phyloP scores from a whole-genome alignment of 2,888 invertebrate genomes.

The Neocrepidodera transversa region DNA sequence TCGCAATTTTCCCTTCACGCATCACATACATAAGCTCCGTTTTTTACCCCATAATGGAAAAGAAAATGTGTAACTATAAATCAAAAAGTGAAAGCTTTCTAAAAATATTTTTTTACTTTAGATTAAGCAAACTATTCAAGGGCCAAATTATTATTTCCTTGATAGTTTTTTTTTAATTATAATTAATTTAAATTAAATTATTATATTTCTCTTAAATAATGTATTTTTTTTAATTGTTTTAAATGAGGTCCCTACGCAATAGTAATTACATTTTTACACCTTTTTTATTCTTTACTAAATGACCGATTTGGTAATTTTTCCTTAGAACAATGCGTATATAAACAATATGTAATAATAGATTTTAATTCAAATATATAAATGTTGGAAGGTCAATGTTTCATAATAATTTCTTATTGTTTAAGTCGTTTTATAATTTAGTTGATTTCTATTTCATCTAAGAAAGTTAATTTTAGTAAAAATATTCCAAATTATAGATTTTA shows the following conservation, averaged over 20 bases:
- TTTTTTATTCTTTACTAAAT: neutral
- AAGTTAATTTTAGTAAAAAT: no score
- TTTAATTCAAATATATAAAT: neutral
- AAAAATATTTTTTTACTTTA: neutral
- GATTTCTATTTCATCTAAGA: no score
- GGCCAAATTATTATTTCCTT: slow-evolving; percentile 7
- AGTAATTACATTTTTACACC: neutral
- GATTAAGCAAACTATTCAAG: neutral
- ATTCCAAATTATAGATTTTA: no score
- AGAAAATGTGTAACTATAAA: no score
- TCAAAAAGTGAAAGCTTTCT: no score
- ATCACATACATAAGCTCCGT: neutral
- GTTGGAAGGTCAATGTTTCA: no score
- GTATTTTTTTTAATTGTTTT: neutral
- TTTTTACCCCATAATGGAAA: neutral
- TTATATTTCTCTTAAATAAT: neutral
- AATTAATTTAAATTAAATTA: no score
- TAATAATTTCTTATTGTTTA: no score
- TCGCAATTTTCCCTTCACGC: slow-evolving; percentile 1
- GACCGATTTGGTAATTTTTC: neutral
- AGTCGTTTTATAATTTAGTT: no score
- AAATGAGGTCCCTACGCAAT: neutral
- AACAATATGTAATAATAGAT: neutral
- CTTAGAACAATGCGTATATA: neutral
- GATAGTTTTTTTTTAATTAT: no score